Base-by-base conservation (phyloP, 2,113 vertebrate species). In the Nibea albiflora region DNA sequence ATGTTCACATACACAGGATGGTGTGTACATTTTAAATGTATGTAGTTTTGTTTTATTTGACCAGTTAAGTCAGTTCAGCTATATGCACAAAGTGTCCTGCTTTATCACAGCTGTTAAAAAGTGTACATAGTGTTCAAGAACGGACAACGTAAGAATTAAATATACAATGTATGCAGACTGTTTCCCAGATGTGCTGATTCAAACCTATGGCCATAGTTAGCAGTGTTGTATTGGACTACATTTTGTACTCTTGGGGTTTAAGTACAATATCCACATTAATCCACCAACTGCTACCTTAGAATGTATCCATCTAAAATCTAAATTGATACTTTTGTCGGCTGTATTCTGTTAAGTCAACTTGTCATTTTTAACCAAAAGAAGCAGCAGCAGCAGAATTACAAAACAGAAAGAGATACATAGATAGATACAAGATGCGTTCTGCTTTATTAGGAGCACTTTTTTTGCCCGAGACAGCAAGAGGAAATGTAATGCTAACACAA, bases 401-500 rank as follows among this genome's bases (percentile, higher is more conserved):
- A 39, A 31, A 39, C 11, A 11, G 20, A 73, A 60, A n/a, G 11
- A 58, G 12, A 28, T 12, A 73, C 28, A 49, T 7, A 35, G 1
- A 28, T 28, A 19, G 1, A 46, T 44, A 12, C 11, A 39, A 56
- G 1, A 50, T 68, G 2, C 1, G 1, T 26, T 57, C 8, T 17
- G 35, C n/a, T 42, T 76, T 62, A 46, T 35, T 22, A 17, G 17
- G 1, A 73, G 10, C 22, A 15, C 2, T 4, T 14, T 20, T 53
- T 71, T 4, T 49, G 42, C 2, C 11, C 49, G 17, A 39, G 4
- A 53, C 17, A 71, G 12, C 73, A 80, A 80, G 72, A 15, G 31
- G 79, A 88, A 88, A 24, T 65, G 39, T 31, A n/a, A 4, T 50
- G 22, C 42, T 57, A 24, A 76, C 11, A 15, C 11, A 80, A 64